A percentile compares a stretch with the other conserved stretches of the same genome.
Conservation (phyloP, 2,113 vertebrate genomes). For the Sinosuthora webbiana region DNA sequence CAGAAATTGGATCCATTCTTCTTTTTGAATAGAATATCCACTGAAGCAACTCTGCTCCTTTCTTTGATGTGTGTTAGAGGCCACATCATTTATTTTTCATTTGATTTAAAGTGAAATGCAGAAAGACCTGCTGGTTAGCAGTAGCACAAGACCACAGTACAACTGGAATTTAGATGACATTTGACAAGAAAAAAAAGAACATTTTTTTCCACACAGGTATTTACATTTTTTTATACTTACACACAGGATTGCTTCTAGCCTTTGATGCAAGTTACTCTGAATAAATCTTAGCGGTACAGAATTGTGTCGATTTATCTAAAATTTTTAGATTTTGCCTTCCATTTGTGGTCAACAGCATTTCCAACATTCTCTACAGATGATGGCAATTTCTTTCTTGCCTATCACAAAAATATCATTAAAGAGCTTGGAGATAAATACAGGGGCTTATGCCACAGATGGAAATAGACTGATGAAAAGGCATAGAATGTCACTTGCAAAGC, state of each 20-base stretch:
- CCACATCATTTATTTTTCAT: not conserved
- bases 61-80: not conserved
- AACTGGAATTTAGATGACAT: not conserved
- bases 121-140: not conserved
- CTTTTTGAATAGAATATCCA: not conserved
- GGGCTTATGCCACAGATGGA: not conserved
- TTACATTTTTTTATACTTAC: not conserved
- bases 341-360: not conserved
- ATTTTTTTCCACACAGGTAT: not conserved
- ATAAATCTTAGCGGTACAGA: not conserved
- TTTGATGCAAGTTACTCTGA: not conserved
- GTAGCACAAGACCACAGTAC: not conserved
- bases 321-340: not conserved
- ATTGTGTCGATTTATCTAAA: not conserved
- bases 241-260: not conserved
- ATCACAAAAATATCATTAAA: not conserved
- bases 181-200: not conserved
- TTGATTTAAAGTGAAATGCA: not conserved
- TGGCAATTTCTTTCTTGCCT: not conserved
- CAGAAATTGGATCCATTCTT: not conserved
- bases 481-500: not conserved
- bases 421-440: not conserved
- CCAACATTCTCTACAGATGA: not conserved
- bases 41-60: not conserved
- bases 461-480: not conserved